Evolutionary conservation across 2,888 invertebrate genomes (phyloP), one percentile per base, ranked within the genome.

Genomic region (Myopa tessellatipennis): DNA sequence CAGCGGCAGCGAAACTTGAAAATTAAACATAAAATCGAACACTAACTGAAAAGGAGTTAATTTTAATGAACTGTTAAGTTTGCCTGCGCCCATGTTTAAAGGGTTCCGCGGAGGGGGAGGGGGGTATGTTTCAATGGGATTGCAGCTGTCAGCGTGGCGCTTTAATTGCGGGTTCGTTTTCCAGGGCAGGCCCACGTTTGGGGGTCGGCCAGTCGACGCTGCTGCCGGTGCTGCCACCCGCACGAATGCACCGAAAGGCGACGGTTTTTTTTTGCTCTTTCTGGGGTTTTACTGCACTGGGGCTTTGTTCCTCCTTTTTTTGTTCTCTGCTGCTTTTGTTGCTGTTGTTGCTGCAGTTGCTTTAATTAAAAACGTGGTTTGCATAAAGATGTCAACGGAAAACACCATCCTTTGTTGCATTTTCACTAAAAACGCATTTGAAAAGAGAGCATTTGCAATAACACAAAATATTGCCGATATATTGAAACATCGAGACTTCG

Each of bases 321-420:
- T 81, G 76, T 76, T 76, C 70, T 75, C 45, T 72, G 71, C 36
- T 55, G 52, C 45, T 74, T 69, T 67, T n/a, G 14, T n/a, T 67
- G 67, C 68, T 61, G 71, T 81, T 81, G 74, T 72, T 70, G 68
- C 70, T 65, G 67, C 75, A 70, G 67, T 78, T 73, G 73, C 79
- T 79, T 82, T 82, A 84, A 86, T 85, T 85, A 82, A 81, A 83
- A 86, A 85, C 86, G 85, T 84, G 85, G 85, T 85, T 86, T 85
- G 83, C 82, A 85, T 85, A 81, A 78, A 79, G 77, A 79, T 45
- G 16, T 65, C 74, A 74, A 65, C 36, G 38, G 34, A 40, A 18
- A 18, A 12, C 40, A 16, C n/a, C 34, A 58, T 55, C 38, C 36
- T 70, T 70, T 52, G n/a, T 16, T n/a, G 4, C n/a, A 18, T 58